These are phyloP conservation scores for Tetragonula clypearis DNA, from an alignment of 1,140 invertebrate genomes.

Conservation along the genomic window DNA sequence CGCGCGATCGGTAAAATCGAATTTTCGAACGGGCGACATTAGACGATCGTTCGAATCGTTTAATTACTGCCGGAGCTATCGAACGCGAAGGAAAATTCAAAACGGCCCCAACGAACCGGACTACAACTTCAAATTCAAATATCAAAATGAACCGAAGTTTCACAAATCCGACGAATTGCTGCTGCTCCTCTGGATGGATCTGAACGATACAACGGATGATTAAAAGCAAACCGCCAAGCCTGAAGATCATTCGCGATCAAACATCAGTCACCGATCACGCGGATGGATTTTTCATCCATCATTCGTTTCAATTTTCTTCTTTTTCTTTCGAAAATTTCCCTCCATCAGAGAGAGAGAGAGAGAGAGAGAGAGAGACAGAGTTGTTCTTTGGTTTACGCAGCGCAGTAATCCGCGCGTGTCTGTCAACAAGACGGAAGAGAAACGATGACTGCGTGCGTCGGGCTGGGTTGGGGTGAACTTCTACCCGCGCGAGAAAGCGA, in stretches of 20 bases:
- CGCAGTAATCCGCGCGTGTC: neutral
- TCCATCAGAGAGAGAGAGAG: neutral
- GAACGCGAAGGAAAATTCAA: too few relatives aligned
- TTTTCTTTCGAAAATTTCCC: too few relatives aligned
- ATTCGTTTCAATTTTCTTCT: neutral
- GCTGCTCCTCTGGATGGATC: too few relatives aligned
- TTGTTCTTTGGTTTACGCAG: neutral
- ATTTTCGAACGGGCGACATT: neutral
- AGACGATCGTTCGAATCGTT: too few relatives aligned
- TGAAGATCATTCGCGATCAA: neutral
- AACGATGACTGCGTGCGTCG: conserved; percentile 44
- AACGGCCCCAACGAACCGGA: too few relatives aligned
- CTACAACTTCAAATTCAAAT: too few relatives aligned
- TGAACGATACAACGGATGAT: neutral
- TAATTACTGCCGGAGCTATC: too few relatives aligned
- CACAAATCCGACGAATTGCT: too few relatives aligned
- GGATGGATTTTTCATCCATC: too few relatives aligned
- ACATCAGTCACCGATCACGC: neutral
- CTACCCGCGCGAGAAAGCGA: conserved; percentile 74
- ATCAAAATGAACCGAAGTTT: too few relatives aligned
- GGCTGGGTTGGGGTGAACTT: conserved; percentile 32
- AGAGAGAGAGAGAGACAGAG: neutral
- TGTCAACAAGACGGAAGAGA: conserved; percentile 4
- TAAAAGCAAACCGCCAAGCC: neutral
- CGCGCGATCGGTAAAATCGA: neutral